Percentiles rank a stretch among this genome's conserved stretches.
Evolutionary conservation across 2,888 invertebrate species (phyloP).

Genomic region (Cerastis leucographa): DNA sequence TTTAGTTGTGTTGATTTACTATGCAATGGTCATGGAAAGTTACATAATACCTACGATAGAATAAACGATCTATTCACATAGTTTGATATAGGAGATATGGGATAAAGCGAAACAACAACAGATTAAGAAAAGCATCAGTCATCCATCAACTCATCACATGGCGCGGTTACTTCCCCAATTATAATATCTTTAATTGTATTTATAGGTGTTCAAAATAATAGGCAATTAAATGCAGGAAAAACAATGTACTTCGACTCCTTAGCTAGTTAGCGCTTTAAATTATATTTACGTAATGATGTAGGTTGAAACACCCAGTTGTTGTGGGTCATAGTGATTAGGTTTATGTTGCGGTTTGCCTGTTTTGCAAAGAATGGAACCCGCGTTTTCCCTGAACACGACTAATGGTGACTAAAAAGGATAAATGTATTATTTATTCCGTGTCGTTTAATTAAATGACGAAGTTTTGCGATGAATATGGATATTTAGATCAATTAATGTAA

Average conservation of each 20-base stretch:
- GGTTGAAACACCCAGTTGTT: slow-evolving; percentile 34
- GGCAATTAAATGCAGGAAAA: slow-evolving; percentile 44
- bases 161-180: slow-evolving; percentile 3
- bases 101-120: not conserved
- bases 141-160: not conserved
- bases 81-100: not conserved
- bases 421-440: slow-evolving; percentile 59
- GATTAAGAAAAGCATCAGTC: not conserved
- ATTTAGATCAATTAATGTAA: slow-evolving; percentile 19
- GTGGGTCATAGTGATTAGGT: slow-evolving; percentile 60
- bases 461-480: slow-evolving; percentile 35
- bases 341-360: slow-evolving; percentile 84
- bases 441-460: slow-evolving; percentile 65
- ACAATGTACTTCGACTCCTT: slow-evolving; percentile 23
- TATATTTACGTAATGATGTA: slow-evolving; percentile 61
- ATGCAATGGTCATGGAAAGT: not conserved
- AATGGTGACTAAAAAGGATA: slow-evolving; percentile 72
- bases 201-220: slow-evolving; percentile 14
- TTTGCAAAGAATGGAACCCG: slow-evolving; percentile 72
- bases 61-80: not conserved
- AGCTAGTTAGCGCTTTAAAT: slow-evolving; percentile 38
- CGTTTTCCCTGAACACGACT: slow-evolving; percentile 68
- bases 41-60: not conserved
- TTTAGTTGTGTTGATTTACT: slow-evolving; percentile 13
- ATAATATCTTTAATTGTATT: slow-evolving; percentile 10